Percentiles rank a stretch among this genome's conserved stretches.
These are phyloP conservation scores for Boulengeromyrus knoepffleri DNA, from an alignment of 2,113 vertebrate genomes.

Conservation along the genomic window DNA sequence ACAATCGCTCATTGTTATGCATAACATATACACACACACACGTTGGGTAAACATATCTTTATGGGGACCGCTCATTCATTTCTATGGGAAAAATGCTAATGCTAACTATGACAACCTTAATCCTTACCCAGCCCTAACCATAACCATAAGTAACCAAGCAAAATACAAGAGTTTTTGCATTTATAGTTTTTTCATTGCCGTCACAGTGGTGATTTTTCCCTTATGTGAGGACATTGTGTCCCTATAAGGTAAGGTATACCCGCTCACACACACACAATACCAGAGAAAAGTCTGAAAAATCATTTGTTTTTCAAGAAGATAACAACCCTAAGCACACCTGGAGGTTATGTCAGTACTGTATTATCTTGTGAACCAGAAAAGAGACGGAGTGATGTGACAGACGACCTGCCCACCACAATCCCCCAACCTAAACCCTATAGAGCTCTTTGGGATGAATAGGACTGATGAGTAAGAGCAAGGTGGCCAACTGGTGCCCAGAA, in stretches of 20 bases:
- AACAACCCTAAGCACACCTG: not conserved
- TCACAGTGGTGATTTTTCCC: no score
- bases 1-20: not conserved
- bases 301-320: not conserved
- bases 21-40: no score
- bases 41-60: no score
- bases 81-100: no score
- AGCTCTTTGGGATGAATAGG: not conserved
- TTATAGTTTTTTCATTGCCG: no score
- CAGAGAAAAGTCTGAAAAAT: not conserved
- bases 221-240: no score
- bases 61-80: no score
- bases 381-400: not conserved
- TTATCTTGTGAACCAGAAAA: not conserved
- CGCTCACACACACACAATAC: not conserved
- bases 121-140: not conserved
- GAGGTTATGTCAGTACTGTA: not conserved
- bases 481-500: not conserved
- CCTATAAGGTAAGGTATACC: not conserved
- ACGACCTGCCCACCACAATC: not conserved
- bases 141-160: no score
- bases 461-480: not conserved
- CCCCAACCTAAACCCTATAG: not conserved
- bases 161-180: no score
- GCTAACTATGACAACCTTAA: no score